A percentile compares a stretch with the other conserved stretches of the same genome.
Evolutionary conservation across 2,113 vertebrate genomes (phyloP).

Genomic region (Onychorhynchus coronatus): DNA sequence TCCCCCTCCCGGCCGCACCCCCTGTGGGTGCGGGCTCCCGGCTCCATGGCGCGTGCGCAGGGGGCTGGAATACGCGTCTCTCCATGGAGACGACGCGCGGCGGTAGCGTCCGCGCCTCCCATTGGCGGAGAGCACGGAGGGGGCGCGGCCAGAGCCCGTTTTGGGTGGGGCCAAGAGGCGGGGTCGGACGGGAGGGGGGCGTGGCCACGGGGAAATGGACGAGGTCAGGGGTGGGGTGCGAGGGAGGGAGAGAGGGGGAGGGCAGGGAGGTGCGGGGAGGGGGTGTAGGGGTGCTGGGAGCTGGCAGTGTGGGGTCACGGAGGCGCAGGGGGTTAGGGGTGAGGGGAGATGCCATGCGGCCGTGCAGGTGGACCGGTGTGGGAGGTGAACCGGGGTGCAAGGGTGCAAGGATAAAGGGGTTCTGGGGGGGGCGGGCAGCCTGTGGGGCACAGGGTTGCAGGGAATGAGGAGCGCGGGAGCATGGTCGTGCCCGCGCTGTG

Average conservation of each 20-base stretch:
- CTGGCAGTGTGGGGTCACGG: no score
- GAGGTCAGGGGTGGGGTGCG: background rate
- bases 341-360: no score
- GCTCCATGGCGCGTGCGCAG: background rate
- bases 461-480: no score
- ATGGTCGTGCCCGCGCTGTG: rapidly evolving
- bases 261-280: no score
- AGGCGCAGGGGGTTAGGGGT: no score
- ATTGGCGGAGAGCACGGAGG: background rate
- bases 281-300: no score
- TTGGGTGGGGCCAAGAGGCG: background rate
- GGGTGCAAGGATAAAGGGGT: background rate
- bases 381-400: no score
- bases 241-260: no score
- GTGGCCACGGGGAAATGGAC: background rate
- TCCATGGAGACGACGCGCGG: background rate
- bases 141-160: rapidly evolving
- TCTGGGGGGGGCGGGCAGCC: no score
- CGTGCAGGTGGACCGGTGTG: no score
- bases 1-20: background rate
- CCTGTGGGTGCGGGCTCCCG: rapidly evolving
- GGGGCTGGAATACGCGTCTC: background rate
- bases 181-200: rapidly evolving
- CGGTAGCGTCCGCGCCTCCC: background rate
- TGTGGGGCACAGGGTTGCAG: background rate